Evolutionary conservation across 2,113 vertebrate species (phyloP).

Genomic region (Tychaedon coryphoeus): DNA sequence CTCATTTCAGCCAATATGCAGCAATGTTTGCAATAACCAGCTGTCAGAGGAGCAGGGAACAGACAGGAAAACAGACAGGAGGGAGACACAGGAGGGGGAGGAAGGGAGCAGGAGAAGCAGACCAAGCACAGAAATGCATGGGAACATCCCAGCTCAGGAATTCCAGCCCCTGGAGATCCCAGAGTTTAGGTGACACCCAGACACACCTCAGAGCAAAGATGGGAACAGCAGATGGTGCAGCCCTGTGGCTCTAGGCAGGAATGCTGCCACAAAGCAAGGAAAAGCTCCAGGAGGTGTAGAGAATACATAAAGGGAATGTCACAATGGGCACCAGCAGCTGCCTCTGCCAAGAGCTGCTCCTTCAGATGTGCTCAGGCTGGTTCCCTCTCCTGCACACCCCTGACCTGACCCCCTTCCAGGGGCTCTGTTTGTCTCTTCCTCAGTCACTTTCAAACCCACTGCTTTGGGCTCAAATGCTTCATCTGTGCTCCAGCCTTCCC

Average conservation of each 20-base stretch:
- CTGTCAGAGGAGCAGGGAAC: constrained; percentile 19
- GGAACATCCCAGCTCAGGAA: neutral
- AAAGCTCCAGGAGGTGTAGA: neutral
- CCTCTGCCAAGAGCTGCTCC: neutral
- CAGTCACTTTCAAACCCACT: neutral
- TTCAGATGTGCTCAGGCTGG: neutral
- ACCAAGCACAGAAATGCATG: neutral
- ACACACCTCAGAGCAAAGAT: neutral
- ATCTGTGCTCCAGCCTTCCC: neutral
- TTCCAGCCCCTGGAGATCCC: neutral
- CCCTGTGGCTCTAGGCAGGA: neutral
- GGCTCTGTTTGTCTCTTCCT: neutral
- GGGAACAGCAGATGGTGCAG: neutral
- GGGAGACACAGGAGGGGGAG: neutral
- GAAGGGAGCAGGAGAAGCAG: neutral
- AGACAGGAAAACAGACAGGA: neutral
- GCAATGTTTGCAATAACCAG: constrained; percentile 41
- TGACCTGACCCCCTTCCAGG: neutral
- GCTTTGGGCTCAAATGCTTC: neutral
- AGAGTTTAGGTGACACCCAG: neutral
- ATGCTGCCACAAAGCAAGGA: neutral
- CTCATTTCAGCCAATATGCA: constrained; percentile 53
- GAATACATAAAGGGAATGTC: neutral
- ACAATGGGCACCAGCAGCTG: fast-evolving
- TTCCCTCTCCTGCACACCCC: neutral